These are phyloP conservation scores for Clarias gariepinus DNA, from an alignment of 2,113 vertebrate species.

Conservation along the genomic window DNA sequence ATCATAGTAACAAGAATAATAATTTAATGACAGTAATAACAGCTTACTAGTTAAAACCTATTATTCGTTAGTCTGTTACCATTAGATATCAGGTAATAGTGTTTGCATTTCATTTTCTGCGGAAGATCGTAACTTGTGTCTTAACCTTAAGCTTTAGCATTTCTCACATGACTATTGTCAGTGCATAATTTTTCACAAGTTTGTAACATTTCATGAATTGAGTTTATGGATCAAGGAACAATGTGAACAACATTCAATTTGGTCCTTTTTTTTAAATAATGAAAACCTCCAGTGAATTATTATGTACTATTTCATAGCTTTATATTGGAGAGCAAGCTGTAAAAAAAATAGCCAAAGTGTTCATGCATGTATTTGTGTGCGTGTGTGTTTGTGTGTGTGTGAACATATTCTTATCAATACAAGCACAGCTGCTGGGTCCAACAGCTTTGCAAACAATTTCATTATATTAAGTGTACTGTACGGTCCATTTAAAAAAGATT, in stretches of 20 bases:
- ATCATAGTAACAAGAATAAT: background rate
- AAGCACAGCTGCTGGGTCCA: background rate
- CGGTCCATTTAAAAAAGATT: background rate
- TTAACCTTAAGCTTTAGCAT: background rate
- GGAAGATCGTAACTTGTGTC: background rate
- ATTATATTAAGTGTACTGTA: background rate
- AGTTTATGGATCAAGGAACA: background rate
- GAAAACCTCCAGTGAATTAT: background rate
- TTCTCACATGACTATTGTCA: background rate
- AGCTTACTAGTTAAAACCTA: background rate
- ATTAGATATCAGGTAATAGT: background rate
- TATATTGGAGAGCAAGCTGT: background rate
- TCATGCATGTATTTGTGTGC: background rate
- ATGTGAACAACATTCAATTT: background rate
- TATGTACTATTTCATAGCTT: background rate
- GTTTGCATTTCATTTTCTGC: background rate
- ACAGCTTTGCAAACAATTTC: background rate
- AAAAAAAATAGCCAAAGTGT: background rate
- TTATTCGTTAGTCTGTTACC: background rate
- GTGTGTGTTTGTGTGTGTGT: background rate
- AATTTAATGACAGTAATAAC: background rate
- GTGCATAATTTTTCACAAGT: background rate
- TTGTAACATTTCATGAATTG: background rate
- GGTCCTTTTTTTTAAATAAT: background rate
- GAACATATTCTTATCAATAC: background rate